A percentile compares a stretch with the other conserved stretches of the same genome.
Conservation (phyloP, 2,797 vertebrate genomes). For the Macropus fuliginosus region DNA sequence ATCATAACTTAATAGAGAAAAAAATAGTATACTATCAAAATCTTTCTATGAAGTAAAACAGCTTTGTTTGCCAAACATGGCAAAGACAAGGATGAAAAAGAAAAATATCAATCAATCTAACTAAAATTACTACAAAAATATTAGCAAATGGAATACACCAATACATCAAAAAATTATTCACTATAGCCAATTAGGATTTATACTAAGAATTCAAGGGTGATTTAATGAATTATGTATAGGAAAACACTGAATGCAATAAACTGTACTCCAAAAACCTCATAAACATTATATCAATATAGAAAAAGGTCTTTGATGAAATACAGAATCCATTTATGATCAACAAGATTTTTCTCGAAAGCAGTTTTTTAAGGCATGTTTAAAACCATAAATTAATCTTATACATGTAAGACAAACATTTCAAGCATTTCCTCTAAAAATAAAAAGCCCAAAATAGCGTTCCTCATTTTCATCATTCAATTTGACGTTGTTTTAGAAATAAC, state of each 20-base stretch:
- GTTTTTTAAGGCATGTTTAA: neutral
- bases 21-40: neutral
- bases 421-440: neutral
- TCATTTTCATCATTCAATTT: neutral
- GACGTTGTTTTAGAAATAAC: neutral
- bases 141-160: neutral
- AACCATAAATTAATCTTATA: neutral
- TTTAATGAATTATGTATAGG: neutral
- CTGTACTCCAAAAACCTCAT: neutral
- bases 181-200: neutral
- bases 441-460: neutral
- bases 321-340: neutral
- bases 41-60: neutral
- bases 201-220: neutral
- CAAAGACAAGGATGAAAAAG: neutral
- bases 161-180: neutral
- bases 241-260: neutral
- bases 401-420: neutral
- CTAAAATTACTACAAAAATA: neutral
- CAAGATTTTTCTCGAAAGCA: neutral
- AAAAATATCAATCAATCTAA: neutral
- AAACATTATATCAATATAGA: neutral
- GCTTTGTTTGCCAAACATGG: neutral
- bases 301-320: neutral
- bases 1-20: neutral